These are phyloP conservation scores for Caenorhabditis afra DNA, from an alignment of 2,888 invertebrate species.

Conservation along the genomic window DNA sequence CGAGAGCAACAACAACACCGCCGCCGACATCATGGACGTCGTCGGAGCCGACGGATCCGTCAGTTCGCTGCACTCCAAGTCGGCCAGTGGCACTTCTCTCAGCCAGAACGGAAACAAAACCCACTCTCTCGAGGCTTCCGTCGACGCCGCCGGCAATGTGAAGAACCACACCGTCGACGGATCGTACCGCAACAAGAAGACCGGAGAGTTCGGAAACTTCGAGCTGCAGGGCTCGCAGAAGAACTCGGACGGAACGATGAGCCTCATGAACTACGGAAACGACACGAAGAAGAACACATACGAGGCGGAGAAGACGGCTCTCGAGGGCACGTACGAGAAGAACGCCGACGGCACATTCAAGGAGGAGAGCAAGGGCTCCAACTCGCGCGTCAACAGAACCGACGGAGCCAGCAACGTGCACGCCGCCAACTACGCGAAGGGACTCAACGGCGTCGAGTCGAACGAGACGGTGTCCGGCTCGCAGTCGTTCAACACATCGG, in stretches of 20 bases:
- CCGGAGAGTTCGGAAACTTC: conserved; percentile 38
- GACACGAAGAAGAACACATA: conserved; percentile 42
- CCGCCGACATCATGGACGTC: conserved; percentile 15
- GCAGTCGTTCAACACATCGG: conserved; percentile 37
- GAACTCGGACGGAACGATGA: conserved; percentile 40
- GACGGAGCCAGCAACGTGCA: conserved; percentile 29
- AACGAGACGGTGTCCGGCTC: conserved; percentile 22
- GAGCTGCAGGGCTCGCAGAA: conserved; percentile 12
- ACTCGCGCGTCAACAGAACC: conserved; percentile 39
- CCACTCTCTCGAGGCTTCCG: conserved; percentile 13
- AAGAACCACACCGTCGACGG: conserved; percentile 37
- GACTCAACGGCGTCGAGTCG: conserved; percentile 34
- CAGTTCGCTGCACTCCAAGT: conserved; percentile 5
- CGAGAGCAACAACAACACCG: conserved; percentile 45
- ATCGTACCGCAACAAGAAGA: conserved; percentile 39
- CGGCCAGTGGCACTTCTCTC: conserved; percentile 34
- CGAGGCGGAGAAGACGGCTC: conserved; percentile 39
- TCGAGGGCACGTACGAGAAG: conserved; percentile 20
- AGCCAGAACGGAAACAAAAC: conserved; percentile 33
- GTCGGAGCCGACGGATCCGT: conserved; percentile 18
- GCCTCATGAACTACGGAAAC: conserved; percentile 5
- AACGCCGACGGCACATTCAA: conserved; percentile 38
- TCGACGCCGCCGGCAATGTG: conserved; percentile 35
- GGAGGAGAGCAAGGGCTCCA: conserved; percentile 38
- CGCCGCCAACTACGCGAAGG: conserved; percentile 17